phyloP scores from a whole-genome alignment of 1,140 invertebrate genomes.

The Harpegnathos saltator region DNA sequence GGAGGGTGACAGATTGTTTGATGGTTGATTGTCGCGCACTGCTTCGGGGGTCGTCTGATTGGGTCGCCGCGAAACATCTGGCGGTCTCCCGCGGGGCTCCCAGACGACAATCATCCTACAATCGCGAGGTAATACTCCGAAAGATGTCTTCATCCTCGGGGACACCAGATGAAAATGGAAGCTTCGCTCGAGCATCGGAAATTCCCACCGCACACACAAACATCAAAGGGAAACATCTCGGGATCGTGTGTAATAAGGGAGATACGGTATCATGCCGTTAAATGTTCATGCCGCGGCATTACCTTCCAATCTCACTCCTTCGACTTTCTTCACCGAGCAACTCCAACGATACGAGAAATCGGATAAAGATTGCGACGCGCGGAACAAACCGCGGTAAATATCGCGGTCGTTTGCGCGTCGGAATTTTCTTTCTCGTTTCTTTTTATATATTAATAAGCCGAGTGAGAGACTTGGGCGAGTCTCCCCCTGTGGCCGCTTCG shows the following conservation, averaged over 20 bases:
- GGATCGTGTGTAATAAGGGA: background rate
- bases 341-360: no score
- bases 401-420: no score
- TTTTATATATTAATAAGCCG: no score
- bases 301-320: background rate
- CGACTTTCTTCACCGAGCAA: background rate
- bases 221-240: conserved; percentile 17
- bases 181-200: conserved; percentile 70
- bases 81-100: conserved; percentile 85
- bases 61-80: conserved; percentile 86
- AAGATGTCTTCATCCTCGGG: conserved; percentile 84
- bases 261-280: background rate
- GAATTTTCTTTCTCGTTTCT: no score
- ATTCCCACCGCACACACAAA: conserved; percentile 50
- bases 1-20: conserved; percentile 84
- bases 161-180: conserved; percentile 76
- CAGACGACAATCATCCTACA: conserved; percentile 84
- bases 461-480: no score
- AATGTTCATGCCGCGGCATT: background rate
- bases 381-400: no score
- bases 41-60: conserved; percentile 85
- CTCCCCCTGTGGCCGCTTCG: no score
- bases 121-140: conserved; percentile 84
- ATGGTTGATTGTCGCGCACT: conserved; percentile 84
- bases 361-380: no score